A percentile compares a stretch with the other conserved stretches of the same genome.
Evolutionary conservation across 2,797 vertebrate genomes (phyloP).

Genomic region (Epinephelus awoara): DNA sequence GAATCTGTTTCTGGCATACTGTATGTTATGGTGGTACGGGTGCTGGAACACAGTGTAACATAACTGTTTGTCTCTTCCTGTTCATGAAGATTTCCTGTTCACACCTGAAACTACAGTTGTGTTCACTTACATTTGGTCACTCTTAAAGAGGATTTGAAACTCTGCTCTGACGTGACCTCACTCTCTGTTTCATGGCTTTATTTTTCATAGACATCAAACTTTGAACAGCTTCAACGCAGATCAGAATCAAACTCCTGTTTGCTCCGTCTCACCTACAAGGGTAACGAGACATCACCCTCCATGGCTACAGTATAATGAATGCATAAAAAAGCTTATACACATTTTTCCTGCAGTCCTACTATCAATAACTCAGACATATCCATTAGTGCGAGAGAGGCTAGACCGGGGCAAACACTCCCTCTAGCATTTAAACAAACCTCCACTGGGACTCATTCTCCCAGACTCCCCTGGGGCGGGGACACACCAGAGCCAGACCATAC

Average conservation of each 20-base stretch:
- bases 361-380: constrained; percentile 84
- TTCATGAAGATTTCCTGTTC: constrained; percentile 33
- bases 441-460: constrained; percentile 81
- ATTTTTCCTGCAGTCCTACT: constrained; percentile 67
- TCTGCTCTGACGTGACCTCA: constrained; percentile 2
- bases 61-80: neutral
- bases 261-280: constrained; percentile 52
- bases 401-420: constrained; percentile 80
- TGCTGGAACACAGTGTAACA: neutral
- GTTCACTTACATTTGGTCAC: constrained; percentile 19
- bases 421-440: constrained; percentile 84
- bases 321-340: constrained; percentile 67
- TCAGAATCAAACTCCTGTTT: constrained; percentile 18
- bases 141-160: constrained; percentile 32
- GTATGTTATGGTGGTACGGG: too few species aligned
- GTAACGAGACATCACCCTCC: constrained; percentile 45
- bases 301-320: constrained; percentile 61
- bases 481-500: constrained; percentile 64
- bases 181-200: constrained; percentile 19
- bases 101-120: constrained; percentile 20
- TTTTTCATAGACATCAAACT: constrained; percentile 13
- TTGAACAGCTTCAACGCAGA: neutral
- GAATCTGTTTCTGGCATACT: too few species aligned
- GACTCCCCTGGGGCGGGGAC: constrained; percentile 79
- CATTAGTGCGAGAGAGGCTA: constrained; percentile 76